phyloP scores from a whole-genome alignment of 2,113 vertebrate genomes.

The Bucco capensis region DNA sequence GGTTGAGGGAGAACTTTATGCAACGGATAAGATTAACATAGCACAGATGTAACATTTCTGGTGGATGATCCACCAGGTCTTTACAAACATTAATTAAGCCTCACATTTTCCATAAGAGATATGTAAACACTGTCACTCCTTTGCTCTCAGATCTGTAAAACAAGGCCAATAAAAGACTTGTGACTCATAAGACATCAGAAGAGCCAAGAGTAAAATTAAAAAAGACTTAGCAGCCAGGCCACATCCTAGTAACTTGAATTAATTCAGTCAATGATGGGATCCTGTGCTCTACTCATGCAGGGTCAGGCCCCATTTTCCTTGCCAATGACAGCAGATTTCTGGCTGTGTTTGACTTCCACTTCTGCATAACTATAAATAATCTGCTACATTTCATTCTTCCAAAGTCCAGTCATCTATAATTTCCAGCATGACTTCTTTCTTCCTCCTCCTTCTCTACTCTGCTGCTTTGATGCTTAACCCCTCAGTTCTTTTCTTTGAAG shows the following conservation, averaged over 20 bases:
- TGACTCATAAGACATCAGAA: constrained; percentile 30
- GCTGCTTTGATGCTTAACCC: constrained; percentile 20
- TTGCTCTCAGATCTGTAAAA: constrained; percentile 13
- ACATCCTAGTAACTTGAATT: not conserved
- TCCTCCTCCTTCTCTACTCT: not conserved
- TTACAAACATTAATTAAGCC: constrained; percentile 31
- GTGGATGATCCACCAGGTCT: constrained; percentile 2
- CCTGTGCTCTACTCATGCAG: not conserved
- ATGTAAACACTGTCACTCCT: constrained; percentile 31
- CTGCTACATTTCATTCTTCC: not conserved
- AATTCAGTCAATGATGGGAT: not conserved
- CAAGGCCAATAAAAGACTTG: not conserved
- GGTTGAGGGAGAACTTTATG: not conserved
- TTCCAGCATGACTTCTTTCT: not conserved
- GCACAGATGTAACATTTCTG: constrained; percentile 23
- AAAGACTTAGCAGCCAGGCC: not conserved
- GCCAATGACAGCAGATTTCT: constrained; percentile 4
- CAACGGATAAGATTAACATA: not conserved
- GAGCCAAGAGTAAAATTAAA: constrained; percentile 43
- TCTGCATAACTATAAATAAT: constrained; percentile 32
- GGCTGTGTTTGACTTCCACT: constrained; percentile 9
- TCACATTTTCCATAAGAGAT: constrained; percentile 34
- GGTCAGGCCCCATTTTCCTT: not conserved
- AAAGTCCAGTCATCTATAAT: not conserved
- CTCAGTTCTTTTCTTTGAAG: not conserved